Evolutionary conservation across 2,113 vertebrate genomes (phyloP), one percentile per base, ranked within the genome.

Genomic region (Lynx canadensis): DNA sequence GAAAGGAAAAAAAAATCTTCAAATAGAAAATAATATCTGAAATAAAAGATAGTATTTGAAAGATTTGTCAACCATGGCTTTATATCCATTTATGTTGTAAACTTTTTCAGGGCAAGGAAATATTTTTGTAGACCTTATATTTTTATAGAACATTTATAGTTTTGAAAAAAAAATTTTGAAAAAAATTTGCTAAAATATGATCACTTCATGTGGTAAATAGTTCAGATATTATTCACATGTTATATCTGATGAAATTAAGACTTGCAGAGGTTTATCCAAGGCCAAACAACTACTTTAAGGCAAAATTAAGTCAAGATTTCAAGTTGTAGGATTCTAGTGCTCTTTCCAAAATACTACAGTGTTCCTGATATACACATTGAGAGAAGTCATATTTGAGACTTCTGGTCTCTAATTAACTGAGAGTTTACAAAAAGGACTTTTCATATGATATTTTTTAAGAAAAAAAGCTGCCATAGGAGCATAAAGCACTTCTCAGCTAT

Each of bases 321-420:
- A 87, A 81, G 45, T 76, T 83, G 68, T 63, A 79, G 31, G 25
- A 86, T 48, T 79, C 48, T 8, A 12, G 57, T 73, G 13, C 33
- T 91, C 63, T 82, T 97, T 76, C 60, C 16, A 76, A 82, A 79
- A 71, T 38, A 68, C 29, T 38, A 31, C 1, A 63, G n/a, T 81
- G 19, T 92, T 94, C 57, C 50, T 87, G 85, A 38, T 60, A 68
- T 21, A 92, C 14, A 83, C 4, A 80, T 1, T 73, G 21, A 94
- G 29, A 83, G 52, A 94, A 89, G 9, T 91, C n/a, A 50, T 88
- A 83, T 33, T 82, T 88, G 89, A 97, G 86, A 96, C 21, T 90
- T 50, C 23, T 25, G 60, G 76, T 92, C 81, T 60, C 71, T 94
- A 87, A 93, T 66, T 73, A 93, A 93, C 10, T 79, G 83, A 71